Percentiles rank a stretch among this genome's conserved stretches.
These are phyloP conservation scores for Brachionus rubens DNA, from an alignment of 1,140 invertebrate genomes.

Conservation along the genomic window DNA sequence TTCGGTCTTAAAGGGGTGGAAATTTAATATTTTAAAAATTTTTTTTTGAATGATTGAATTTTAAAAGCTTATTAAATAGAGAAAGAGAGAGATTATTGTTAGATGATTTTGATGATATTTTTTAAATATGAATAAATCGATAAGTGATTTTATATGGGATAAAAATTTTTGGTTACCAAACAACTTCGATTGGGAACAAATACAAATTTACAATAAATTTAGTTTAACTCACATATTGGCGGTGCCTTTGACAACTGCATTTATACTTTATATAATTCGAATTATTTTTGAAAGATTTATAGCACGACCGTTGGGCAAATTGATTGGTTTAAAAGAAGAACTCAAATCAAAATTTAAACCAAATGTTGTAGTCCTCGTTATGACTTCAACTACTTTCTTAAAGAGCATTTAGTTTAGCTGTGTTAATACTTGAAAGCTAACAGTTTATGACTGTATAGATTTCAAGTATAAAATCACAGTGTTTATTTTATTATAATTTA, in stretches of 20 bases:
- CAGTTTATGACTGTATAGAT: too few relatives aligned
- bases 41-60: too few relatives aligned
- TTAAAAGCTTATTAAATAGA: background rate
- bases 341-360: background rate
- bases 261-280: background rate
- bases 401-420: too few relatives aligned
- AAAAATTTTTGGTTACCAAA: conserved; percentile 22
- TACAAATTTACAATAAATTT: background rate
- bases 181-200: conserved; percentile 21
- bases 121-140: background rate
- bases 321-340: background rate
- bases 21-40: too few relatives aligned
- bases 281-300: conserved; percentile 43
- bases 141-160: background rate
- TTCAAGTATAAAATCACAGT: too few relatives aligned
- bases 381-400: too few relatives aligned
- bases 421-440: too few relatives aligned
- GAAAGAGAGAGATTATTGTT: background rate
- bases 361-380: too few relatives aligned
- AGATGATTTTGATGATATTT: too few relatives aligned
- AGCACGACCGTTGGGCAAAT: conserved; percentile 23
- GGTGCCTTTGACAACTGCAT: background rate
- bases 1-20: too few relatives aligned
- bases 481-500: too few relatives aligned
- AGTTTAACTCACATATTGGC: background rate